Percentiles rank a stretch among this genome's conserved stretches.
These are phyloP conservation scores for Salvelinus namaycush DNA, from an alignment of 2,113 vertebrate genomes.

Conservation along the genomic window DNA sequence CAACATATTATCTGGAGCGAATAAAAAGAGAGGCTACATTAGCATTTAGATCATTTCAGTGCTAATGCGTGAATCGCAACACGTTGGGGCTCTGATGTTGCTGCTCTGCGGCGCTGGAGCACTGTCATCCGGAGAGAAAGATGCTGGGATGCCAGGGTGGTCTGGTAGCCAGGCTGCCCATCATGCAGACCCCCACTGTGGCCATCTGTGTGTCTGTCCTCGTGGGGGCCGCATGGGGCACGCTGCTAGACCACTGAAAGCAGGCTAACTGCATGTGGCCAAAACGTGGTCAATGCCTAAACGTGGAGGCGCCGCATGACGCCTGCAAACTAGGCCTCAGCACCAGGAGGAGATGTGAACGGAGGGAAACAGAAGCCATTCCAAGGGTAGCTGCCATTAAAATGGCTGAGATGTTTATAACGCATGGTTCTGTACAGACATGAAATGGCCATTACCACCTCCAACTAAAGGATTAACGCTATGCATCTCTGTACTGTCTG, in stretches of 20 bases:
- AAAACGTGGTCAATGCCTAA: background rate
- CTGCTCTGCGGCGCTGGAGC: slow-evolving; percentile 61
- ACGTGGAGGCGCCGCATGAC: background rate
- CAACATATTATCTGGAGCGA: background rate
- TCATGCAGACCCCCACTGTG: slow-evolving; percentile 50
- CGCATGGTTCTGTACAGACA: no score
- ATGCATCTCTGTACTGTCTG: background rate
- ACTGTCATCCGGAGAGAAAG: slow-evolving; percentile 51
- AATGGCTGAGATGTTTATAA: background rate
- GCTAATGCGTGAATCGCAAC: slow-evolving; percentile 52
- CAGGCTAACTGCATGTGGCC: slow-evolving; percentile 31
- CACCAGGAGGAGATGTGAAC: background rate
- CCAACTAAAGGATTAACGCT: no score
- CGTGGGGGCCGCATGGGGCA: slow-evolving; percentile 47
- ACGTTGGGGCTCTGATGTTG: slow-evolving; percentile 62
- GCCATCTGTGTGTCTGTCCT: slow-evolving; percentile 66
- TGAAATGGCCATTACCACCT: no score
- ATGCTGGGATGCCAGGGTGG: slow-evolving; percentile 36
- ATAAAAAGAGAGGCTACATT: slow-evolving; percentile 36
- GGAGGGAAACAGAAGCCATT: background rate
- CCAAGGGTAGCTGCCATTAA: background rate
- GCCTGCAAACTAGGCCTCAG: background rate
- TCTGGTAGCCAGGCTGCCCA: slow-evolving; percentile 30
- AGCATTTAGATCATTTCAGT: slow-evolving; percentile 59
- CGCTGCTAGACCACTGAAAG: slow-evolving; percentile 45